These are phyloP conservation scores for Hypomesus transpacificus DNA, from an alignment of 2,113 vertebrate genomes.

Conservation along the genomic window DNA sequence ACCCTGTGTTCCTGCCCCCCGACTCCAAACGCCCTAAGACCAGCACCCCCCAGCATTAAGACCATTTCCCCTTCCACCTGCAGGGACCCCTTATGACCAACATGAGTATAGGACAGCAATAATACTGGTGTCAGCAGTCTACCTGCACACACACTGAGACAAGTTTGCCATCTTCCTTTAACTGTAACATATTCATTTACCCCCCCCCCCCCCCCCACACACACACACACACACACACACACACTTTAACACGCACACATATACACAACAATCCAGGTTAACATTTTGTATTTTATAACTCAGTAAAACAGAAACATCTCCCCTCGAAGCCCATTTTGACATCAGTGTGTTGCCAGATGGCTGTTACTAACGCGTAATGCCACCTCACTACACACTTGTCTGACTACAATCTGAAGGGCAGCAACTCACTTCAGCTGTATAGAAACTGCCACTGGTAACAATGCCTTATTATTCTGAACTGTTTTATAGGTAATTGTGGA, in stretches of 20 bases:
- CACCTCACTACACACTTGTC: too few relatives aligned
- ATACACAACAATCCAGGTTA: background rate
- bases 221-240: background rate
- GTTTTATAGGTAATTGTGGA: constrained; percentile 25
- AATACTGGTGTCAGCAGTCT: background rate
- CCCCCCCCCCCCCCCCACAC: background rate
- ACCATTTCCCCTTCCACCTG: constrained; percentile 22
- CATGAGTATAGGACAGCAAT: background rate
- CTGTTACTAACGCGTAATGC: too few relatives aligned
- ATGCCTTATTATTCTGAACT: constrained; percentile 19
- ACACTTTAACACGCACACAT: background rate
- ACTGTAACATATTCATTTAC: background rate
- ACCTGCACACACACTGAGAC: background rate
- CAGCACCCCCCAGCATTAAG: constrained; percentile 43
- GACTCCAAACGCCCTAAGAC: constrained; percentile 80
- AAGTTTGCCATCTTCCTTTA: background rate
- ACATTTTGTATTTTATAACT: background rate
- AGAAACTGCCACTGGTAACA: background rate
- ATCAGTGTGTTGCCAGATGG: too few relatives aligned
- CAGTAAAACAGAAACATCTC: too few relatives aligned
- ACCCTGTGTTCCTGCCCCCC: constrained; percentile 74
- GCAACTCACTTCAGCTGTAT: too few relatives aligned
- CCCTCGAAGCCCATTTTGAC: too few relatives aligned
- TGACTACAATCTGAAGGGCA: too few relatives aligned
- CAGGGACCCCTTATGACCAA: constrained; percentile 5